A percentile compares a stretch with the other conserved stretches of the same genome.
Evolutionary conservation across 2,113 vertebrate species (phyloP).

Genomic region (Antigone vipio): DNA sequence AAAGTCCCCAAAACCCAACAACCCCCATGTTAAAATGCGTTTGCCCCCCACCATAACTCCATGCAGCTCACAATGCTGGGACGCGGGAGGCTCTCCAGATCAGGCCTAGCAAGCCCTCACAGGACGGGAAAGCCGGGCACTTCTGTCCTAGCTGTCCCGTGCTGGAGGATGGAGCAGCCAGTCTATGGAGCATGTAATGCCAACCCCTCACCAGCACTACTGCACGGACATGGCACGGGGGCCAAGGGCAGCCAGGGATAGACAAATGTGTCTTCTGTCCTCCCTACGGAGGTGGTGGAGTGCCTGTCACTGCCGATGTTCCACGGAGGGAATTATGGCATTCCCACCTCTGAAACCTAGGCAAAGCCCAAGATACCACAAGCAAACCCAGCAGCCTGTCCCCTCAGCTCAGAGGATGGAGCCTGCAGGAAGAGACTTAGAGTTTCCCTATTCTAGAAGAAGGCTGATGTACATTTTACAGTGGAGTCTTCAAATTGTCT

Average conservation of each 20-base stretch:
- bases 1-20: background rate
- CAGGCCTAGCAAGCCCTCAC: background rate
- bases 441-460: background rate
- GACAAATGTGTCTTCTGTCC: background rate
- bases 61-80: accelerated
- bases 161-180: background rate
- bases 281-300: background rate
- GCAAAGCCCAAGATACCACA: background rate
- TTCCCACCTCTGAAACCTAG: background rate
- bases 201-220: background rate
- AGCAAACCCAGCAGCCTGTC: background rate
- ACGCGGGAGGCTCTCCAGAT: background rate
- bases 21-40: background rate
- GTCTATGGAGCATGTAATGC: background rate
- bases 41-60: background rate
- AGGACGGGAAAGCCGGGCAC: background rate
- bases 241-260: background rate
- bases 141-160: background rate
- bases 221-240: accelerated
- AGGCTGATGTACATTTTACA: background rate
- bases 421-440: background rate
- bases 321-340: background rate
- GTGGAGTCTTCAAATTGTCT: background rate
- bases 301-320: background rate
- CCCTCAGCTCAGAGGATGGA: background rate